Evolutionary conservation across 2,797 vertebrate genomes (phyloP).

Genomic region (Petrocephalus schoutedeni): DNA sequence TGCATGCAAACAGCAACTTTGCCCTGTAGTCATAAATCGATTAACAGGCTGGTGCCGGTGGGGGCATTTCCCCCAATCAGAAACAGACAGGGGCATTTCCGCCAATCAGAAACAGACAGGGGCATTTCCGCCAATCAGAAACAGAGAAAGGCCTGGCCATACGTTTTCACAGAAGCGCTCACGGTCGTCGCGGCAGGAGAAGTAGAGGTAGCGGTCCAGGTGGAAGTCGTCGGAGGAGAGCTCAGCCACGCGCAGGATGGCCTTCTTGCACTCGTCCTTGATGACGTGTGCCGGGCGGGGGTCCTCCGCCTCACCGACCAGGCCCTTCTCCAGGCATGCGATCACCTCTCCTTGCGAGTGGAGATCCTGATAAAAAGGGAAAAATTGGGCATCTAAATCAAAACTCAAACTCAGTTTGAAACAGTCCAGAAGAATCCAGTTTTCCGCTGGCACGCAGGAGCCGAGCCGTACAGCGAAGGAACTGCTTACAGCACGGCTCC

Average conservation of each 20-base stretch:
- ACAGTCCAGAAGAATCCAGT: background rate
- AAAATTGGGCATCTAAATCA: background rate
- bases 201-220: constrained; percentile 89
- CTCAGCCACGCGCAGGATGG: constrained; percentile 90
- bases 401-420: background rate
- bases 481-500: background rate
- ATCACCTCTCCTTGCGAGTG: constrained; percentile 97
- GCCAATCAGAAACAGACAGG: background rate
- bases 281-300: constrained; percentile 58
- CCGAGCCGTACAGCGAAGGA: background rate
- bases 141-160: constrained; percentile 39
- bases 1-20: background rate
- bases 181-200: constrained; percentile 86
- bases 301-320: constrained; percentile 82
- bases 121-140: background rate
- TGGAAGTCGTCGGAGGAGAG: constrained; percentile 95
- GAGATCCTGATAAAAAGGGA: constrained; percentile 64
- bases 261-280: constrained; percentile 83
- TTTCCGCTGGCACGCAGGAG: background rate
- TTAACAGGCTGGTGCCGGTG: background rate
- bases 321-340: constrained; percentile 85
- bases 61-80: background rate
- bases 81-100: background rate
- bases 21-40: background rate
- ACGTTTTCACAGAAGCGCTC: constrained; percentile 93